Conservation (phyloP, 2,888 invertebrate genomes). For the Drosophila atripex region DNA sequence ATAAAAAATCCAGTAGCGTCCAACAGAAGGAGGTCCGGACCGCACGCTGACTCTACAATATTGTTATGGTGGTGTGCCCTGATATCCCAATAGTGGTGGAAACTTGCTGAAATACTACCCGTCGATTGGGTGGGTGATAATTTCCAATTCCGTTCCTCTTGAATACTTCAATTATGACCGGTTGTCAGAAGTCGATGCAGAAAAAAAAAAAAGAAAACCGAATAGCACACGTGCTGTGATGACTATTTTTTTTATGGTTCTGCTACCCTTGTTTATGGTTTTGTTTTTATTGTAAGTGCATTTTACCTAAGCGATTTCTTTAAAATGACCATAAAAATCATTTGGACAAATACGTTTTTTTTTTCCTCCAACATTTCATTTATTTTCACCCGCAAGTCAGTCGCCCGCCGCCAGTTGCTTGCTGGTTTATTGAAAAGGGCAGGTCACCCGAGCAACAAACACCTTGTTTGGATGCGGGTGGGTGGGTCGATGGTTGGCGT, state of each 20-base stretch:
- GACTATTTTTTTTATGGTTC: slow-evolving; percentile 20
- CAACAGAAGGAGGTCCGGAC: slow-evolving; percentile 16
- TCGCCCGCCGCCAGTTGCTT: slow-evolving; percentile 16
- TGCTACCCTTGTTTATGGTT: neutral
- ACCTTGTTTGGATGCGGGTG: slow-evolving; percentile 53
- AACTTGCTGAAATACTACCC: slow-evolving; percentile 21
- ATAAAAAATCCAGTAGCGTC: slow-evolving; percentile 3
- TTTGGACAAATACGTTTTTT: slow-evolving; percentile 33
- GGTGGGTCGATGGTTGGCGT: slow-evolving; percentile 3
- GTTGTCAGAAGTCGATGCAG: slow-evolving; percentile 37
- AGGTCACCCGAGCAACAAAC: slow-evolving; percentile 58
- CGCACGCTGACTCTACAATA: slow-evolving; percentile 20
- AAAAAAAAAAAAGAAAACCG: slow-evolving; percentile 12
- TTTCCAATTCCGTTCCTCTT: slow-evolving; percentile 59
- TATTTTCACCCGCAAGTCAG: slow-evolving; percentile 5
- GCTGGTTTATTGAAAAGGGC: slow-evolving; percentile 7
- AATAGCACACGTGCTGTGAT: slow-evolving; percentile 15
- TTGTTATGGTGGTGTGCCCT: slow-evolving; percentile 17
- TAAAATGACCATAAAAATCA: slow-evolving; percentile 57
- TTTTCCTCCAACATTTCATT: slow-evolving; percentile 55
- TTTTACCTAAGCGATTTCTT: slow-evolving; percentile 44
- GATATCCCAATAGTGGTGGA: slow-evolving; percentile 11
- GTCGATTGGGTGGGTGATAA: slow-evolving; percentile 41
- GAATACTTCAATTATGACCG: slow-evolving; percentile 52
- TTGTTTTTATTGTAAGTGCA: slow-evolving; percentile 7